phyloP scores from a whole-genome alignment of 2,888 invertebrate species.

The Himalopsyche kuldschensis region DNA sequence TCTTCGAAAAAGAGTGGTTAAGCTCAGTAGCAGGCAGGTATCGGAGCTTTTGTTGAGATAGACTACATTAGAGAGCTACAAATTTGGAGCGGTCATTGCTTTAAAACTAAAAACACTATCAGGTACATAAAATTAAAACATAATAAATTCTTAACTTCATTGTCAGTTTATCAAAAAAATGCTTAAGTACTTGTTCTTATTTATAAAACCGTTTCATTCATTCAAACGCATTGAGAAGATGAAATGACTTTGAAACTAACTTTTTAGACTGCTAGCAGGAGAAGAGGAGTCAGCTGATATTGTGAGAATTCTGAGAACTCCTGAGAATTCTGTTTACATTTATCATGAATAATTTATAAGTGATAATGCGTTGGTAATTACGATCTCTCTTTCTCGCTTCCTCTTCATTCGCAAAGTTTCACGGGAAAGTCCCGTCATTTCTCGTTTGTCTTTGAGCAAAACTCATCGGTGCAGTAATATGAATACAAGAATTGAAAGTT shows the following conservation, averaged over 20 bases:
- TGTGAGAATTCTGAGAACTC: constrained; percentile 6
- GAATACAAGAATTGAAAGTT: background rate
- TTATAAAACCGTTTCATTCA: background rate
- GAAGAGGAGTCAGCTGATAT: constrained; percentile 18
- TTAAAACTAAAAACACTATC: no score
- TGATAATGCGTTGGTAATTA: constrained; percentile 29
- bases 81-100: no score
- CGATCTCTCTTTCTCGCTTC: constrained; percentile 19
- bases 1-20: no score
- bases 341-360: constrained; percentile 28
- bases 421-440: background rate
- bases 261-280: constrained; percentile 19
- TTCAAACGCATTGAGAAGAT: background rate
- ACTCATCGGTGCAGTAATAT: background rate
- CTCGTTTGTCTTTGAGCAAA: background rate
- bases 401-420: background rate
- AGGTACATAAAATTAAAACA: no score
- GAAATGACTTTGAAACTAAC: background rate
- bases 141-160: no score
- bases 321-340: constrained; percentile 1
- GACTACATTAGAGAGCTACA: no score
- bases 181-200: no score
- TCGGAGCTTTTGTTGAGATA: no score
- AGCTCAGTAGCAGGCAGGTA: no score
- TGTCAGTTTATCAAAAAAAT: no score